Conservation (phyloP, 2,113 vertebrate species). For the Cebidichthys violaceus region DNA sequence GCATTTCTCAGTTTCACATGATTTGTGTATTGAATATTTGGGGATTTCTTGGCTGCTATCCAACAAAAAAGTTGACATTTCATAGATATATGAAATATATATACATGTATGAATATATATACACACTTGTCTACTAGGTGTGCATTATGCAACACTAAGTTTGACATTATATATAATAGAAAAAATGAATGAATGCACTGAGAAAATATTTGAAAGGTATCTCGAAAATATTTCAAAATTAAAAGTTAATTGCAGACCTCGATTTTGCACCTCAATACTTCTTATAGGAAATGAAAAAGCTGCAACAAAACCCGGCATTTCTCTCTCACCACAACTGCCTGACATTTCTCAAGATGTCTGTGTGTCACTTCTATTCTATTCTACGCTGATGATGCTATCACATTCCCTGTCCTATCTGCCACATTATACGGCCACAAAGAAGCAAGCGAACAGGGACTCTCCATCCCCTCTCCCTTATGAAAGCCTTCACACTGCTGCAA, state of each 20-base stretch:
- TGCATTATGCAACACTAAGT: neutral
- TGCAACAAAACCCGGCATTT: conserved; percentile 7
- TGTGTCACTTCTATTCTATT: conserved; percentile 2
- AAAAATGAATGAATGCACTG: neutral
- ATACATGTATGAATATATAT: too few relatives aligned
- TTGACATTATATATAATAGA: neutral
- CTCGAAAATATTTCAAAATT: neutral
- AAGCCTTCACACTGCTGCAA: conserved; percentile 53
- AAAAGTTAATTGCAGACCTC: neutral
- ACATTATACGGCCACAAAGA: conserved; percentile 18
- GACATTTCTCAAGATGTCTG: neutral
- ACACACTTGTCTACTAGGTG: neutral
- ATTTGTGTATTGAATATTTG: neutral
- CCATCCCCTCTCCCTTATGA: conserved; percentile 32
- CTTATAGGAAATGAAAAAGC: neutral
- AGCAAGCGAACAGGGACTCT: conserved; percentile 52
- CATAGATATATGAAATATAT: neutral
- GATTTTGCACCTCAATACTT: neutral
- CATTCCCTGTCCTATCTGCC: conserved; percentile 21
- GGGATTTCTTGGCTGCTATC: neutral
- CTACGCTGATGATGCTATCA: conserved; percentile 25
- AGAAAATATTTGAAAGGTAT: neutral
- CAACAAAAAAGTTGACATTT: neutral
- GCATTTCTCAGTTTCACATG: neutral
- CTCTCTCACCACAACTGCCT: neutral